These are phyloP conservation scores for Phenganax stokvisi DNA, from an alignment of 92 coral and sea anemone genomes.

Conservation along the genomic window DNA sequence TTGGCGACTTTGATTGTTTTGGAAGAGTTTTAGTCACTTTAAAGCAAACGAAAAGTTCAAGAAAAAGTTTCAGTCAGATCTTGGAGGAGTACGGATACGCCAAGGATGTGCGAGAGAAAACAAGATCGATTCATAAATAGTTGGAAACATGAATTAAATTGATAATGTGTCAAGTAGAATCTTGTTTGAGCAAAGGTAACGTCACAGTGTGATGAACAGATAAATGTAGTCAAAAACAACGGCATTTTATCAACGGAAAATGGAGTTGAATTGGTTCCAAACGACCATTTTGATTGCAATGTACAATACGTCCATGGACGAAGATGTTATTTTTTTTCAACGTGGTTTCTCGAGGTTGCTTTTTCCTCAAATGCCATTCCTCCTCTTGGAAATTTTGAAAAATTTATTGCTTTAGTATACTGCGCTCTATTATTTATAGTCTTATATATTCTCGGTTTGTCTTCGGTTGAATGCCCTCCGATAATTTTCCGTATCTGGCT, in stretches of 20 bases:
- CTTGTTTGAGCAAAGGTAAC: no score
- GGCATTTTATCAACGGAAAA: no score
- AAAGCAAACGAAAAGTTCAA: conserved; percentile 6
- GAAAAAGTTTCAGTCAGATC: conserved; percentile 26
- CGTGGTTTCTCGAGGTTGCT: not conserved
- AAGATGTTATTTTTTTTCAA: not conserved
- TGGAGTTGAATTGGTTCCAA: no score
- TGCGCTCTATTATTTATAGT: no score
- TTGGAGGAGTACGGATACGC: conserved; percentile 19
- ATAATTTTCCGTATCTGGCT: no score
- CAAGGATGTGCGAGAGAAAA: conserved; percentile 19
- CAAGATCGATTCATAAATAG: conserved; percentile 4
- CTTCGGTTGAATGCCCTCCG: no score
- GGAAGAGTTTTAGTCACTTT: conserved; percentile 31
- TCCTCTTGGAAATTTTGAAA: not conserved
- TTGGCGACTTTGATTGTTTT: conserved; percentile 28
- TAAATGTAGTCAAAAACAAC: no score
- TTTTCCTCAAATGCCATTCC: not conserved
- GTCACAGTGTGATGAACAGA: no score
- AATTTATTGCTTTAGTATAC: no score
- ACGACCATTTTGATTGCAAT: not conserved
- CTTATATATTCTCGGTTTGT: no score
- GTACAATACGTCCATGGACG: not conserved
- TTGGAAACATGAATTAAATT: not conserved
- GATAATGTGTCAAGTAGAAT: not conserved